These are phyloP conservation scores for Drosophila saltans DNA, from an alignment of 1,140 invertebrate genomes.

Conservation along the genomic window DNA sequence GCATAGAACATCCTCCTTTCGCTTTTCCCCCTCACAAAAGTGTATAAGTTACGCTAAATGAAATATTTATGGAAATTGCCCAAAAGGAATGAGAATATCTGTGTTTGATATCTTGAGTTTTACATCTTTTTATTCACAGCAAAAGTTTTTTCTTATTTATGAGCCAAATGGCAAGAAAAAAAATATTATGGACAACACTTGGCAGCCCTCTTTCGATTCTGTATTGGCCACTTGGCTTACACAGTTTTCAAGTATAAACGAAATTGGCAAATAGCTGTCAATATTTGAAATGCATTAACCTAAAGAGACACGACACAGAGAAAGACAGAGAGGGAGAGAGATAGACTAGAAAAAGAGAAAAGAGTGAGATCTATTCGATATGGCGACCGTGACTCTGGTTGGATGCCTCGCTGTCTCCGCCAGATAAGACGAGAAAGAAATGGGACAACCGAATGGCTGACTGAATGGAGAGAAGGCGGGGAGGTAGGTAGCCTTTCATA, in stretches of 20 bases:
- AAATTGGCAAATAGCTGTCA: constrained; percentile 78
- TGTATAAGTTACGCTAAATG: constrained; percentile 70
- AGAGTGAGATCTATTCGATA: constrained; percentile 19
- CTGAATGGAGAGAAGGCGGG: not conserved
- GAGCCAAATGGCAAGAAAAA: constrained; percentile 21
- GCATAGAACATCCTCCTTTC: constrained; percentile 41
- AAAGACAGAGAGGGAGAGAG: not conserved
- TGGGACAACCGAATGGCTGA: constrained; percentile 1
- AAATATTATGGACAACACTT: constrained; percentile 53
- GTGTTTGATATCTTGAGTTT: constrained; percentile 42
- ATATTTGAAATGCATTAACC: constrained; percentile 65
- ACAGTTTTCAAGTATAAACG: constrained; percentile 45
- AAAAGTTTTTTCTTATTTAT: constrained; percentile 30
- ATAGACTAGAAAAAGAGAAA: not conserved
- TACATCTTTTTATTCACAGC: constrained; percentile 25
- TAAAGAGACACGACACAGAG: not conserved
- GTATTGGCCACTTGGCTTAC: constrained; percentile 60
- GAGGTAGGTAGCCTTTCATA: constrained; percentile 29
- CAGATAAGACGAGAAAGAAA: constrained; percentile 60
- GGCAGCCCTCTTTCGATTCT: constrained; percentile 4
- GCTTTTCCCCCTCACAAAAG: constrained; percentile 26
- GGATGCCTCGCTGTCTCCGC: constrained; percentile 59
- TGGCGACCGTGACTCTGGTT: constrained; percentile 56
- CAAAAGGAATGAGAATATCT: constrained; percentile 28
- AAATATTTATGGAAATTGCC: constrained; percentile 78